Conservation (phyloP, 1,140 invertebrate species). For the Drosophila nikananu region DNA sequence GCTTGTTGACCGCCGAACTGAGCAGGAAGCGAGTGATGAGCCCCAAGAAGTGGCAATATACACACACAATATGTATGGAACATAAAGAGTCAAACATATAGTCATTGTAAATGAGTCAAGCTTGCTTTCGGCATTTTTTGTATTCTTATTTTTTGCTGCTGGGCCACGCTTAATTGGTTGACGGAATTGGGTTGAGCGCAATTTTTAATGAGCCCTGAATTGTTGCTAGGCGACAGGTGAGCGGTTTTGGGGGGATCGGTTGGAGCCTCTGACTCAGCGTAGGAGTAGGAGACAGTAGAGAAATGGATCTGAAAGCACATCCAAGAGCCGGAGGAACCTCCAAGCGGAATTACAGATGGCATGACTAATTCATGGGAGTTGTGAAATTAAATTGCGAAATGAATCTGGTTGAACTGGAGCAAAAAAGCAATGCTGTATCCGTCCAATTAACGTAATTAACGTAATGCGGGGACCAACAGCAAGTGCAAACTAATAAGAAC, state of each 20-base stretch:
- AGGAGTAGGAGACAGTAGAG: conserved; percentile 5
- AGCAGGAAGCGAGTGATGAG: conserved; percentile 36
- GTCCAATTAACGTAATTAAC: conserved; percentile 6
- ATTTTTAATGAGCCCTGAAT: conserved; percentile 70
- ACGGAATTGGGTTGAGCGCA: conserved; percentile 68
- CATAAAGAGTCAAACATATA: conserved; percentile 16
- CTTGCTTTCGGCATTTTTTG: conserved; percentile 39
- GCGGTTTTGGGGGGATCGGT: background rate
- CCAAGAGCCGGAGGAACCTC: conserved; percentile 10
- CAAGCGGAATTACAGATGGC: background rate
- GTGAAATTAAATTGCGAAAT: conserved; percentile 21
- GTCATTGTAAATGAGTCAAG: conserved; percentile 64
- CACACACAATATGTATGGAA: conserved; percentile 3
- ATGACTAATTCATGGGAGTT: conserved; percentile 34
- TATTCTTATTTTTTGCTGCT: conserved; percentile 34
- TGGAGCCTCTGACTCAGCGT: conserved; percentile 28
- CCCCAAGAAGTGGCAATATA: conserved; percentile 22
- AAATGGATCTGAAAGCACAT: conserved; percentile 11
- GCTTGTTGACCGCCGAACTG: conserved; percentile 42
- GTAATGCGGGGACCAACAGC: background rate
- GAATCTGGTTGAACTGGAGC: background rate
- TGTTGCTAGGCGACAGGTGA: conserved; percentile 12
- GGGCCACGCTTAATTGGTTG: conserved; percentile 69
- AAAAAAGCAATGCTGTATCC: background rate
- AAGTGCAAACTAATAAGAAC: background rate